phyloP scores from a whole-genome alignment of 2,113 vertebrate genomes.

The Tachysurus fulvidraco region DNA sequence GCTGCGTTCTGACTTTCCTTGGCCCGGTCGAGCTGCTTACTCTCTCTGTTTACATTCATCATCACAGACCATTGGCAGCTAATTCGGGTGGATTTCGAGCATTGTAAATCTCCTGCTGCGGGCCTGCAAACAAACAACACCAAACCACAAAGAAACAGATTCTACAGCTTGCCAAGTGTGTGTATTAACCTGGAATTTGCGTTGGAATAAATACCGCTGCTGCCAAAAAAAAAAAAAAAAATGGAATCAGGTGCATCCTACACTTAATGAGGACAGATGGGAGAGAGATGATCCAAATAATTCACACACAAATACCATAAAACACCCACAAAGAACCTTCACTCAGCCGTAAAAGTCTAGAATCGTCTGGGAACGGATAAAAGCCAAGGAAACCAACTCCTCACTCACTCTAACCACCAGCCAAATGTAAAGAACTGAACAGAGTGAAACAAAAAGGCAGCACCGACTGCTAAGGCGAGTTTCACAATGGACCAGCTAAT shows the following conservation, averaged over 20 bases:
- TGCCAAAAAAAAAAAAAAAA: conserved; percentile 34
- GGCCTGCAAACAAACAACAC: conserved; percentile 31
- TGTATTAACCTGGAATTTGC: conserved; percentile 42
- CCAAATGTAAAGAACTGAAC: conserved; percentile 14
- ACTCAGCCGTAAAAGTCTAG: conserved; percentile 13
- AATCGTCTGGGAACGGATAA: conserved; percentile 21
- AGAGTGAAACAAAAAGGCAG: neutral
- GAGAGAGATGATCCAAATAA: conserved; percentile 42
- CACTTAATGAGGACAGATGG: conserved; percentile 39
- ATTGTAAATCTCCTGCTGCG: conserved; percentile 24
- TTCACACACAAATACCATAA: conserved; percentile 23
- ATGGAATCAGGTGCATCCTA: conserved; percentile 25
- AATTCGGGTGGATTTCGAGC: conserved; percentile 28
- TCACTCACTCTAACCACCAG: neutral
- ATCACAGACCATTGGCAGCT: conserved; percentile 36
- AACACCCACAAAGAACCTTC: conserved; percentile 16
- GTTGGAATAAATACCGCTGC: neutral
- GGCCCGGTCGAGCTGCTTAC: conserved; percentile 5
- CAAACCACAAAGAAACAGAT: conserved; percentile 34
- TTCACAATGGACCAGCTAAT: conserved; percentile 40
- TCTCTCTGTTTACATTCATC: conserved; percentile 30
- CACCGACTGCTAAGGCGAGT: neutral
- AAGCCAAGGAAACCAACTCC: neutral
- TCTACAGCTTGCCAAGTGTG: conserved; percentile 24
- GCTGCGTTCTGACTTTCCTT: conserved; percentile 21